These are phyloP conservation scores for Pteromalus puparum DNA, from an alignment of 1,140 invertebrate species.

Conservation along the genomic window DNA sequence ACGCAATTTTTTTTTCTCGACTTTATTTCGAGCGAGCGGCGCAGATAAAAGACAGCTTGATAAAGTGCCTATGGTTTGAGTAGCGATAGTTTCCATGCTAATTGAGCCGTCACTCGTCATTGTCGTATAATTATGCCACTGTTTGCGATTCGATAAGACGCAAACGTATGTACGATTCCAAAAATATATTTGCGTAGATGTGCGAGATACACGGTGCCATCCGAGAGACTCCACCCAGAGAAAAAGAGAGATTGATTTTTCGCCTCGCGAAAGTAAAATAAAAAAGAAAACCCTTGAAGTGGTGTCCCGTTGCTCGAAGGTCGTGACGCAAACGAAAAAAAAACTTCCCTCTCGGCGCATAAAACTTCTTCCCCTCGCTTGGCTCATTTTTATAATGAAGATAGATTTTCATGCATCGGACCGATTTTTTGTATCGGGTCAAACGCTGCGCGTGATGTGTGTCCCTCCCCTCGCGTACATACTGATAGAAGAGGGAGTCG, in stretches of 20 bases:
- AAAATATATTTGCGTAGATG: neutral
- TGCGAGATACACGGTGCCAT: neutral
- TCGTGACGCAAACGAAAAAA: conserved; percentile 10
- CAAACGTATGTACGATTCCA: neutral
- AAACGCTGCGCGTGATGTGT: neutral
- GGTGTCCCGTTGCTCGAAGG: neutral
- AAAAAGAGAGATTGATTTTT: neutral
- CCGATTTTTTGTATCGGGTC: neutral
- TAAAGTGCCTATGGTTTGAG: neutral
- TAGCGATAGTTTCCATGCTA: neutral
- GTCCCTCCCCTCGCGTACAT: neutral
- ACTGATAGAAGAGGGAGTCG: too few species aligned
- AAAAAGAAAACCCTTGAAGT: neutral
- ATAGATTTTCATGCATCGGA: neutral
- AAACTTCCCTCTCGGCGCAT: neutral
- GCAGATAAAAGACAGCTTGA: neutral
- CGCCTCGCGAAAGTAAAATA: neutral
- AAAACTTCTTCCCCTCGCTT: neutral
- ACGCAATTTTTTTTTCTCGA: too few species aligned
- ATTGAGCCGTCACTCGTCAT: neutral
- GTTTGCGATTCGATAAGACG: neutral
- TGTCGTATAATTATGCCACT: too few species aligned
- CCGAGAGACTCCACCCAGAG: too few species aligned
- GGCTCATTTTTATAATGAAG: conserved; percentile 17
- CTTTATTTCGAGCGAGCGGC: too few species aligned